Conservation (phyloP, 2,888 invertebrate genomes). For the Philopedon plagiatum region DNA sequence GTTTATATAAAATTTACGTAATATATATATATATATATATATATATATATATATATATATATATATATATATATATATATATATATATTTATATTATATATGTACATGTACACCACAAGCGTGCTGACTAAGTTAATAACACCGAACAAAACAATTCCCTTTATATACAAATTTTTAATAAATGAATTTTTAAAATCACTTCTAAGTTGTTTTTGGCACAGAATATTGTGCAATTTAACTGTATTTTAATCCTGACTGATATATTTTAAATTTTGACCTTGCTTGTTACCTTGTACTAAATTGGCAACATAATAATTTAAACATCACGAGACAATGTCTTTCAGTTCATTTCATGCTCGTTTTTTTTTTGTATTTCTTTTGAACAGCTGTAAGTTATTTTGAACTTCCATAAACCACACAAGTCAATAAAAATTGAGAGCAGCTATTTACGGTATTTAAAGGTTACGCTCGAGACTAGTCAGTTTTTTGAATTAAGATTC, state of each 20-base stretch:
- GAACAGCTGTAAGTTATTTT: neutral
- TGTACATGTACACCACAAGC: too few relatives aligned
- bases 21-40: too few relatives aligned
- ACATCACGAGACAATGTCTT: slow-evolving; percentile 6
- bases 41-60: too few relatives aligned
- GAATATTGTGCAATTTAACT: neutral
- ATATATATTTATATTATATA: too few relatives aligned
- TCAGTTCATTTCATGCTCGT: neutral
- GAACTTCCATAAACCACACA: neutral
- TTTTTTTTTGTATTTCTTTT: neutral
- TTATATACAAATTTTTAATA: neutral
- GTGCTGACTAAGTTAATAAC: too few relatives aligned
- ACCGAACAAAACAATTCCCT: neutral
- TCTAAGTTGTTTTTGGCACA: neutral
- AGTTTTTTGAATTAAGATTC: neutral
- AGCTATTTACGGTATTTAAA: neutral
- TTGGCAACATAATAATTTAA: slow-evolving; percentile 6
- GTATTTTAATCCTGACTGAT: slow-evolving; percentile 4
- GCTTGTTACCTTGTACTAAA: slow-evolving; percentile 19
- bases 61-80: too few relatives aligned
- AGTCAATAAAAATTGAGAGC: neutral
- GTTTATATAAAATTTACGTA: too few relatives aligned
- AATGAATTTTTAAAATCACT: neutral
- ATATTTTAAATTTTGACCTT: slow-evolving; percentile 19
- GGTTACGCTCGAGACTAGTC: neutral